Conservation (phyloP, 2,888 invertebrate species). For the Capitulum mitella region DNA sequence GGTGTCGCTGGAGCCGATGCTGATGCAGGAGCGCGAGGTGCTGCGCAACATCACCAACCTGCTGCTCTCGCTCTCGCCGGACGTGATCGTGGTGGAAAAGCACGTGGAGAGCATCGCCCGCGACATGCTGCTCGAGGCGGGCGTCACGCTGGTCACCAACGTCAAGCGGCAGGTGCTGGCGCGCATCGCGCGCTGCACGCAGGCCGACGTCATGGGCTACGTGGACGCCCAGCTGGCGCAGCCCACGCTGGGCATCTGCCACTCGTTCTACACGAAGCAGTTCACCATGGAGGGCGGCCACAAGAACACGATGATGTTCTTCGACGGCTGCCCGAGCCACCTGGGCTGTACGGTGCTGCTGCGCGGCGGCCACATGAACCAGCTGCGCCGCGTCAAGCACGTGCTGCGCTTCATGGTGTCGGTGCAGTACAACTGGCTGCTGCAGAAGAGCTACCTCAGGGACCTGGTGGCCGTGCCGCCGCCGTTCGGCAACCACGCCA, state of each 20-base stretch:
- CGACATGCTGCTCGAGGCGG: slow-evolving; percentile 67
- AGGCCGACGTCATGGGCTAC: slow-evolving; percentile 63
- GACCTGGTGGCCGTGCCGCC: slow-evolving; percentile 76
- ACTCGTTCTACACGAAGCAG: slow-evolving; percentile 63
- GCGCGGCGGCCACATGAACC: slow-evolving; percentile 58
- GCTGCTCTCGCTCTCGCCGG: slow-evolving; percentile 72
- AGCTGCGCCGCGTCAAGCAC: slow-evolving; percentile 72
- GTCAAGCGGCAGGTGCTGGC: slow-evolving; percentile 76
- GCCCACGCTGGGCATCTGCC: slow-evolving; percentile 75
- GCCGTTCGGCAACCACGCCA: slow-evolving; percentile 29
- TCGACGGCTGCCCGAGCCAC: slow-evolving; percentile 80
- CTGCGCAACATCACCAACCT: slow-evolving; percentile 75
- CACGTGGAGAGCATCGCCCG: slow-evolving; percentile 58
- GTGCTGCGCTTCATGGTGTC: slow-evolving; percentile 74
- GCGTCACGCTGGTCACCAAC: slow-evolving; percentile 78
- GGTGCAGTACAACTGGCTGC: slow-evolving; percentile 79
- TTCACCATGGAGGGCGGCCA: slow-evolving; percentile 37
- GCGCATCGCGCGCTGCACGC: slow-evolving; percentile 65
- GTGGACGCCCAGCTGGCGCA: slow-evolving; percentile 68
- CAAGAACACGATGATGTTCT: slow-evolving; percentile 81
- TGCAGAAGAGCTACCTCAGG: slow-evolving; percentile 83
- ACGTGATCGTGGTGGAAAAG: slow-evolving; percentile 82
- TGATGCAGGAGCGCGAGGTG: slow-evolving; percentile 68
- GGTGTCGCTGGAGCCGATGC: slow-evolving; percentile 26
- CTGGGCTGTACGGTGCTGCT: slow-evolving; percentile 80